Percentiles rank a stretch among this genome's conserved stretches.
Conservation (phyloP, 2,113 vertebrate genomes). For the Pseudorasbora parva region DNA sequence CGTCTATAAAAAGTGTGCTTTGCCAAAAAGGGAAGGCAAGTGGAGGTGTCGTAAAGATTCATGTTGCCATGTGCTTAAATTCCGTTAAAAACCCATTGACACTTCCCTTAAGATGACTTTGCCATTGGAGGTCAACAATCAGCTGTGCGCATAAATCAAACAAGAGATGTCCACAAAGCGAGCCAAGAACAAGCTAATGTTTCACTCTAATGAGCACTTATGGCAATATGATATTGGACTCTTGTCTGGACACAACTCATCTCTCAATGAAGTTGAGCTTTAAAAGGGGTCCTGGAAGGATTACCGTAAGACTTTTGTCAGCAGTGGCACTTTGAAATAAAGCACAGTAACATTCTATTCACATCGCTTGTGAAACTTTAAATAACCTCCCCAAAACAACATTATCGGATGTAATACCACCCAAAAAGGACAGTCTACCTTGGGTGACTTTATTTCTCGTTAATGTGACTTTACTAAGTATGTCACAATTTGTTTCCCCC, state of each 20-base stretch:
- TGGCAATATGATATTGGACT: conserved; percentile 53
- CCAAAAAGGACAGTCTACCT: background rate
- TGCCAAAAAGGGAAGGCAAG: conserved; percentile 25
- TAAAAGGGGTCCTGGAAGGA: conserved; percentile 24
- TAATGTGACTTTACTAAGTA: background rate
- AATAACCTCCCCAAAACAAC: background rate
- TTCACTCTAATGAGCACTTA: conserved; percentile 54
- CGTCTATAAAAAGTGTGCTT: conserved; percentile 10
- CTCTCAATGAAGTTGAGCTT: conserved; percentile 29
- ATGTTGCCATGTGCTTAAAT: background rate
- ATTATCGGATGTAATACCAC: background rate
- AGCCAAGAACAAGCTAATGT: conserved; percentile 48
- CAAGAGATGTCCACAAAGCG: conserved; percentile 30
- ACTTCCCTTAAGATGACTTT: conserved; percentile 11
- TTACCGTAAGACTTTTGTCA: conserved; percentile 26
- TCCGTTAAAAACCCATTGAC: background rate
- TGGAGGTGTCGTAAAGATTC: background rate
- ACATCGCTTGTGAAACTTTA: background rate
- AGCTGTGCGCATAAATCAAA: conserved; percentile 25
- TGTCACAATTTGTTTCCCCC: background rate
- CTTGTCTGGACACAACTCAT: conserved; percentile 28
- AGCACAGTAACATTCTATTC: conserved; percentile 8
- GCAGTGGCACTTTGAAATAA: conserved; percentile 16
- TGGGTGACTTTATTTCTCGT: background rate
- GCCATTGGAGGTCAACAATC: conserved; percentile 34